These are phyloP conservation scores for Amia ocellicauda DNA, from an alignment of 2,113 vertebrate species.

Conservation along the genomic window DNA sequence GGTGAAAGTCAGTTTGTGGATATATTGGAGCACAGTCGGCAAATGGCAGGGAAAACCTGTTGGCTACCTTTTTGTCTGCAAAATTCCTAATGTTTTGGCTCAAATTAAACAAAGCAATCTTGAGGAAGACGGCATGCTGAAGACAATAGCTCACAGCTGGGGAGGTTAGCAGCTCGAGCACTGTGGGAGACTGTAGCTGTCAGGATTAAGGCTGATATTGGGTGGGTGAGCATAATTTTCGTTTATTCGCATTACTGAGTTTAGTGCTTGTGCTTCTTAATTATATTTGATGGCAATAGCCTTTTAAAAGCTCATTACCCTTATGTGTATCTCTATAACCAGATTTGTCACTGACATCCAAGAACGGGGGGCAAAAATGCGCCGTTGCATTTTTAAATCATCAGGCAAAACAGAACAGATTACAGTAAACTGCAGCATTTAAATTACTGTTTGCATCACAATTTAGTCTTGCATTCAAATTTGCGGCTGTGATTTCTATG, in stretches of 20 bases:
- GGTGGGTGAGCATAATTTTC: slow-evolving; percentile 1
- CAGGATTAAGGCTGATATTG: not conserved
- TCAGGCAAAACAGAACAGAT: not conserved
- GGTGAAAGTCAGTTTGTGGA: slow-evolving; percentile 1
- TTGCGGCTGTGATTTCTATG: not conserved
- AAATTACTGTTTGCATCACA: not conserved
- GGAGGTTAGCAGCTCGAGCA: not conserved
- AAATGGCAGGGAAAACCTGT: not conserved
- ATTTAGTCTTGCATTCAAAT: not conserved
- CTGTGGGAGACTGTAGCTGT: not conserved
- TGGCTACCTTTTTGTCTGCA: not conserved
- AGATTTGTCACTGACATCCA: slow-evolving; percentile 2
- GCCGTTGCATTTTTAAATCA: not conserved
- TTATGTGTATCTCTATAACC: not conserved
- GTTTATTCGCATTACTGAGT: not conserved
- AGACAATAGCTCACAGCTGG: slow-evolving; percentile 2
- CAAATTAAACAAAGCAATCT: not conserved
- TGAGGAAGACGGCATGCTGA: not conserved
- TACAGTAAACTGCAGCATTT: not conserved
- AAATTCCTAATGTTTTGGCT: not conserved
- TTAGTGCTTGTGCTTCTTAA: not conserved
- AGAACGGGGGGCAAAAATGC: not conserved
- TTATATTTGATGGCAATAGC: not conserved
- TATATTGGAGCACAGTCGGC: not conserved
- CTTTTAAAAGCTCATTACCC: slow-evolving; percentile 5